Percentiles rank a stretch among this genome's conserved stretches.
Conservation (phyloP, 2,888 invertebrate species). For the Apocheima hispidaria region DNA sequence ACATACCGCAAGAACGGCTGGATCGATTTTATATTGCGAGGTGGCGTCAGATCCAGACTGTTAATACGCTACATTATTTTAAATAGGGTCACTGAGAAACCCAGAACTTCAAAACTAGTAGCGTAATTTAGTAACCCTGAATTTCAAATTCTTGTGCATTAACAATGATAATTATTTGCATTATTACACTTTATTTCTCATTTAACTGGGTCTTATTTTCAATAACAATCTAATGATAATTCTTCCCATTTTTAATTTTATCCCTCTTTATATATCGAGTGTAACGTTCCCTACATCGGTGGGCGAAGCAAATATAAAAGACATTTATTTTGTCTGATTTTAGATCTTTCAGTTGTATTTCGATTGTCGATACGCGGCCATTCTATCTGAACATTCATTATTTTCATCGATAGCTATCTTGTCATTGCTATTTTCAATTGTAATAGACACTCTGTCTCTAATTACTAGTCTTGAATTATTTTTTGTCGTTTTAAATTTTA, state of each 20-base stretch:
- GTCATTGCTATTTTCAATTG: conserved; percentile 12
- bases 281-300: conserved; percentile 15
- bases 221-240: neutral
- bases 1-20: no score
- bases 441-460: neutral
- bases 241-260: neutral
- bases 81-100: no score
- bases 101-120: no score
- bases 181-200: no score
- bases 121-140: no score
- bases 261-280: conserved; percentile 6
- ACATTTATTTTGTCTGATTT: neutral
- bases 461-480: neutral
- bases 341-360: neutral
- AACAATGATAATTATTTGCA: no score
- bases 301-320: conserved; percentile 10
- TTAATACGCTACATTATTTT: no score
- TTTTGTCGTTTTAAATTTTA: neutral
- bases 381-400: neutral
- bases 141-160: neutral
- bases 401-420: neutral
- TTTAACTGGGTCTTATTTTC: no score
- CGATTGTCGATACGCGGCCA: neutral
- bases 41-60: no score
- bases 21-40: no score